These are phyloP conservation scores for Tetramorium parvispinum DNA, from an alignment of 1,140 invertebrate species.

Conservation along the genomic window DNA sequence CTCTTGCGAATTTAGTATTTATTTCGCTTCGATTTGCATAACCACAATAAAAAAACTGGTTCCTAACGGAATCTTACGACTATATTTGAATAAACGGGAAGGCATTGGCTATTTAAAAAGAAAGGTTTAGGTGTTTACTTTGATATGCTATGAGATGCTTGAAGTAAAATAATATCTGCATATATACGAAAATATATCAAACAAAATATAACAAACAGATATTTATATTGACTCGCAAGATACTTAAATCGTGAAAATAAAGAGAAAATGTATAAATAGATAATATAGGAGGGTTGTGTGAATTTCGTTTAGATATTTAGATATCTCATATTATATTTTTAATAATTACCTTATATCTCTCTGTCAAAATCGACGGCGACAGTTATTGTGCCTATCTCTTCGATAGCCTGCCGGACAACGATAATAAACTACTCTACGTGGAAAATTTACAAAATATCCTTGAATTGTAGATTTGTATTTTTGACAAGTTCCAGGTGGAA, in stretches of 20 bases:
- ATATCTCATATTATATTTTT: not conserved
- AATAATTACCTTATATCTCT: not conserved
- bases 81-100: not conserved
- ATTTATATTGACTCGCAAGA: not conserved
- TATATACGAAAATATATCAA: not conserved
- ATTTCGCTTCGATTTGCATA: not conserved
- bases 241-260: not conserved
- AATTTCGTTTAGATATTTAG: not conserved
- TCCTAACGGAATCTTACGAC: not conserved
- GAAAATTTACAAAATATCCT: not conserved
- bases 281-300: not conserved
- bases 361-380: not conserved
- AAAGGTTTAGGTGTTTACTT: not conserved
- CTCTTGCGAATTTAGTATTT: not conserved
- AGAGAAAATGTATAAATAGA: not conserved
- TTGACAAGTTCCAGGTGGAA: not conserved
- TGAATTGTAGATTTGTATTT: too few species aligned
- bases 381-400: not conserved
- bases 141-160: not conserved
- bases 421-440: not conserved
- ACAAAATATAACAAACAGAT: not conserved
- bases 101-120: not conserved
- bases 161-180: not conserved
- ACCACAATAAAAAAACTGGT: not conserved
- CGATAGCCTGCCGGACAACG: not conserved